Percentiles rank a stretch among this genome's conserved stretches.
Evolutionary conservation across 2,113 vertebrate species (phyloP).

Genomic region (Noturus placidus): DNA sequence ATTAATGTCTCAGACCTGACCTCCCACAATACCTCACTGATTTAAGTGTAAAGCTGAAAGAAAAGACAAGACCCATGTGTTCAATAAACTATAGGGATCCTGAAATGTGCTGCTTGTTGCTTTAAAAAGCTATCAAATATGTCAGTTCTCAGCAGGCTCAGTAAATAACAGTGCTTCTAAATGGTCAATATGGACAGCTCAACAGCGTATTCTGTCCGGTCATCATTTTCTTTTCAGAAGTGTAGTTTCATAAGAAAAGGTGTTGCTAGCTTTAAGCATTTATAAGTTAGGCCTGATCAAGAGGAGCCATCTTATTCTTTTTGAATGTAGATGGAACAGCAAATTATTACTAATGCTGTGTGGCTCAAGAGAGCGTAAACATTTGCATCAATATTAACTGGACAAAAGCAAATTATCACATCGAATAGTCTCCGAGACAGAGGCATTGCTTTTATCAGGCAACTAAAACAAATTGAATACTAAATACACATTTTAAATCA

Average conservation of each 20-base stretch:
- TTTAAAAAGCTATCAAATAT: constrained; percentile 37
- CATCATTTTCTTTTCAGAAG: neutral
- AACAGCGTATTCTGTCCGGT: neutral
- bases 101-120: constrained; percentile 40
- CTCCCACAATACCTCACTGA: constrained; percentile 43
- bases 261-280: constrained; percentile 11
- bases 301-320: constrained; percentile 6
- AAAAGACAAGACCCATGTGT: constrained; percentile 31
- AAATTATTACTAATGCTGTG: neutral
- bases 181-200: constrained; percentile 1
- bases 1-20: constrained; percentile 19
- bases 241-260: neutral
- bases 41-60: constrained; percentile 32
- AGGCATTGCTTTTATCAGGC: neutral
- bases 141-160: constrained; percentile 25
- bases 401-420: neutral
- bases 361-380: neutral
- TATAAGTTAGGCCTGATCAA: constrained; percentile 1
- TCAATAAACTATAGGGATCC: constrained; percentile 50
- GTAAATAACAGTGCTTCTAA: constrained; percentile 22
- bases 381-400: neutral
- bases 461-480: neutral
- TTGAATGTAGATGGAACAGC: constrained; percentile 15
- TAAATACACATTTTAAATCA: neutral
- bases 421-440: neutral